Conservation (phyloP, 1,140 invertebrate species). For the Diplogasteroides magnus region DNA sequence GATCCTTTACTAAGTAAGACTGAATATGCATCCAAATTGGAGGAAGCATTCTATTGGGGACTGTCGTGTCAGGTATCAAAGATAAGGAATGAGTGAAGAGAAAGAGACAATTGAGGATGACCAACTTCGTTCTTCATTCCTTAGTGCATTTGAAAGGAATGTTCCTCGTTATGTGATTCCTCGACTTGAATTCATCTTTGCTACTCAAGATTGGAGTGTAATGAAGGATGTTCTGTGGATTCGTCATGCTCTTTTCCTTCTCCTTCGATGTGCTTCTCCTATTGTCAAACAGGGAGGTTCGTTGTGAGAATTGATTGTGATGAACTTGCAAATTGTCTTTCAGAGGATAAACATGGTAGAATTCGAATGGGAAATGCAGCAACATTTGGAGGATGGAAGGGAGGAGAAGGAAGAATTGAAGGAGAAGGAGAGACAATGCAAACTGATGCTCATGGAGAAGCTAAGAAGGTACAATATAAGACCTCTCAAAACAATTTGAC, state of each 20-base stretch:
- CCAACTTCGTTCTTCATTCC: neutral
- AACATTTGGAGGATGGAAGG: neutral
- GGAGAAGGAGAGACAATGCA: neutral
- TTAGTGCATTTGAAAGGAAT: neutral
- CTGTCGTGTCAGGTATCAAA: slow-evolving; percentile 6
- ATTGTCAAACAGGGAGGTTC: neutral
- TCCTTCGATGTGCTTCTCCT: neutral
- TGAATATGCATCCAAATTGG: slow-evolving; percentile 12
- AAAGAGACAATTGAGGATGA: neutral
- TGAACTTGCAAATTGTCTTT: too few species aligned
- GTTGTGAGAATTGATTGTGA: neutral
- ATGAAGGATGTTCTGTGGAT: neutral
- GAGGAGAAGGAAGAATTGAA: neutral
- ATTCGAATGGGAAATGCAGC: too few species aligned
- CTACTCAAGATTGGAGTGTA: neutral
- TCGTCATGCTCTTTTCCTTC: neutral
- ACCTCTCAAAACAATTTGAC: too few species aligned
- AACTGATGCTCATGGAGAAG: neutral
- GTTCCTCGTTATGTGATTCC: neutral
- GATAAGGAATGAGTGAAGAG: neutral
- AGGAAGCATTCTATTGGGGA: slow-evolving; percentile 25
- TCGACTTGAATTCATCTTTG: neutral
- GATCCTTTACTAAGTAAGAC: slow-evolving; percentile 2
- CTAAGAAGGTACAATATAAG: too few species aligned
- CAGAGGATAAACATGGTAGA: too few species aligned